Percentiles rank a stretch among this genome's conserved stretches.
These are phyloP conservation scores for Anneissia japonica DNA, from an alignment of 35 echinoderm and acorn worm species.

Conservation along the genomic window DNA sequence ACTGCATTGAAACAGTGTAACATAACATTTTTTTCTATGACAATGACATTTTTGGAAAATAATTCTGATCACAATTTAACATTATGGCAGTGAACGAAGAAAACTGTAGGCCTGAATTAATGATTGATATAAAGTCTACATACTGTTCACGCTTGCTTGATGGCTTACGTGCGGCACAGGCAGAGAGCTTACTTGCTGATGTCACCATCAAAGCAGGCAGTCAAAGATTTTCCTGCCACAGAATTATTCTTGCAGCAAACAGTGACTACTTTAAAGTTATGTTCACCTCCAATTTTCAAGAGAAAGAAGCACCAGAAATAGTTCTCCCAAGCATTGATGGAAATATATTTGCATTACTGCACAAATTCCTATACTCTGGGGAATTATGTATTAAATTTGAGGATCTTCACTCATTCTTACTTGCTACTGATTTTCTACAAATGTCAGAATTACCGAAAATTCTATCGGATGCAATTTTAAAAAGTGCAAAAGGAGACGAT, in stretches of 20 bases:
- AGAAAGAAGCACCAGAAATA: slow-evolving; percentile 36
- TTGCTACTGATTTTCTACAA: slow-evolving; percentile 49
- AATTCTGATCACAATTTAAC: no score
- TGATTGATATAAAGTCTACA: neutral
- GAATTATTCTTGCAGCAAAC: slow-evolving; percentile 49
- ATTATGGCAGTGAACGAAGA: no score
- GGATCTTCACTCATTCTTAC: slow-evolving; percentile 36
- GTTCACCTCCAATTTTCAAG: slow-evolving; percentile 57
- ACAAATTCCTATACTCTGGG: slow-evolving; percentile 56
- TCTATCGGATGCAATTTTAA: neutral
- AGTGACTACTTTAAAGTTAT: slow-evolving; percentile 82
- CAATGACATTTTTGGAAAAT: no score
- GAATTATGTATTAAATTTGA: slow-evolving; percentile 29
- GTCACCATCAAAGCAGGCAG: slow-evolving; percentile 37
- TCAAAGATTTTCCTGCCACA: slow-evolving; percentile 61
- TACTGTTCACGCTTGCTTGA: neutral
- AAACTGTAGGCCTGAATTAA: no score
- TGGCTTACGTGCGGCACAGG: neutral
- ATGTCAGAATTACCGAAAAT: neutral
- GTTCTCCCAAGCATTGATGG: slow-evolving; percentile 34
- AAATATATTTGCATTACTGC: slow-evolving; percentile 2
- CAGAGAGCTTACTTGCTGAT: slow-evolving; percentile 17
- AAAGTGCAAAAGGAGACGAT: neutral
- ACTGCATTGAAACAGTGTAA: no score
- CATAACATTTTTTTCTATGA: no score